Evolutionary conservation across 2,113 vertebrate genomes (phyloP).

Genomic region (Tragelaphus imberbis): DNA sequence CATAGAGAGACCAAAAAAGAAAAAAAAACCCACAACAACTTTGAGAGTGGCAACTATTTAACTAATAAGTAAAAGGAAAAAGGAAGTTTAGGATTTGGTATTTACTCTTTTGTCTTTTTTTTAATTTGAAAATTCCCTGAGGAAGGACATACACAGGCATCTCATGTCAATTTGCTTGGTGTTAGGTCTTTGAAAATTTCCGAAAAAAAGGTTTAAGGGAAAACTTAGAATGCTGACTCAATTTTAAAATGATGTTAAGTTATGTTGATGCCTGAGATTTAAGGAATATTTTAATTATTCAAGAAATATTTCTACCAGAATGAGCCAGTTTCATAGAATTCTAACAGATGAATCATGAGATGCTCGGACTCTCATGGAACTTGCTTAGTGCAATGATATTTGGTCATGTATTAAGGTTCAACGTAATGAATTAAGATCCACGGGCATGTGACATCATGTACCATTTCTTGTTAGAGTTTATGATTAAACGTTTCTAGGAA

Average conservation of each 20-base stretch:
- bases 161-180: not conserved
- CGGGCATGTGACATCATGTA: not conserved
- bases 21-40: not conserved
- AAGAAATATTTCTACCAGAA: not conserved
- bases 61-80: not conserved
- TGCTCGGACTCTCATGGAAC: not conserved
- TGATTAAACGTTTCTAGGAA: not conserved
- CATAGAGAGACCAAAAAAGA: not conserved
- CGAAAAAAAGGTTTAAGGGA: not conserved
- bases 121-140: constrained; percentile 20
- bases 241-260: constrained; percentile 16
- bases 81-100: not conserved
- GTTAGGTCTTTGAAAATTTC: constrained; percentile 6
- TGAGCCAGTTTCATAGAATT: constrained; percentile 23
- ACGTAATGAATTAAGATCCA: not conserved
- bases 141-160: not conserved
- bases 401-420: constrained; percentile 15
- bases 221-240: constrained; percentile 34
- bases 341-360: constrained; percentile 8
- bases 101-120: not conserved
- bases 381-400: not conserved
- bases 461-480: not conserved
- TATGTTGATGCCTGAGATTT: not conserved
- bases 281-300: constrained; percentile 14
- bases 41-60: constrained; percentile 8